Evolutionary conservation across 1,140 invertebrate species (phyloP).

Genomic region (Bombus sylvicola): DNA sequence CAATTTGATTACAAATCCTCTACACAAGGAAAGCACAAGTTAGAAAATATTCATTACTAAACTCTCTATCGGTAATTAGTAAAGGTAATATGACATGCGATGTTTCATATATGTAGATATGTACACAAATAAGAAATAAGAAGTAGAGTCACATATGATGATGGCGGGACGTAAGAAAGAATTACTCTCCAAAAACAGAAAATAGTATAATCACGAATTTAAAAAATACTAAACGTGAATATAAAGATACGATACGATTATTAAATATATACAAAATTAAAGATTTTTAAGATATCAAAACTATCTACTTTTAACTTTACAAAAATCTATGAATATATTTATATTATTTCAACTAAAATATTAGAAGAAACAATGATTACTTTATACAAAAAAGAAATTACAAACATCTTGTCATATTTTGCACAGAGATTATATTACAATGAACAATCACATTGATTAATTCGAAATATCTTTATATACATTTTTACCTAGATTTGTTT

Average conservation of each 20-base stretch:
- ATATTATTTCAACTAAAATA: background rate
- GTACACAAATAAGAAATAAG: background rate
- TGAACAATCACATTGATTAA: background rate
- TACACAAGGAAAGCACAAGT: background rate
- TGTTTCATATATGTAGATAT: background rate
- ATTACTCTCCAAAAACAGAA: background rate
- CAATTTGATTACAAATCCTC: background rate
- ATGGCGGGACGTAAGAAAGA: background rate
- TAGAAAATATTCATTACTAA: background rate
- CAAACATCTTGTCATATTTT: background rate
- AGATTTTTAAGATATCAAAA: background rate
- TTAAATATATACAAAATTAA: slow-evolving; percentile 8
- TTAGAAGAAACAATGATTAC: background rate
- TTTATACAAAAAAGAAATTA: background rate
- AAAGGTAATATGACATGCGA: background rate
- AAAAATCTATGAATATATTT: background rate
- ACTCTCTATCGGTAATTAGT: background rate
- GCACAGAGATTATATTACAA: background rate
- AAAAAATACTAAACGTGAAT: background rate
- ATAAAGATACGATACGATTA: background rate
- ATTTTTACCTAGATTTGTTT: background rate
- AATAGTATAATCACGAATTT: background rate
- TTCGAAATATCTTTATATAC: background rate
- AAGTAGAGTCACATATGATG: background rate
- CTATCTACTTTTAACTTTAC: background rate